A percentile compares a stretch with the other conserved stretches of the same genome.
These are phyloP conservation scores for Smittia aterrima DNA, from an alignment of 2,888 invertebrate species.

Conservation along the genomic window DNA sequence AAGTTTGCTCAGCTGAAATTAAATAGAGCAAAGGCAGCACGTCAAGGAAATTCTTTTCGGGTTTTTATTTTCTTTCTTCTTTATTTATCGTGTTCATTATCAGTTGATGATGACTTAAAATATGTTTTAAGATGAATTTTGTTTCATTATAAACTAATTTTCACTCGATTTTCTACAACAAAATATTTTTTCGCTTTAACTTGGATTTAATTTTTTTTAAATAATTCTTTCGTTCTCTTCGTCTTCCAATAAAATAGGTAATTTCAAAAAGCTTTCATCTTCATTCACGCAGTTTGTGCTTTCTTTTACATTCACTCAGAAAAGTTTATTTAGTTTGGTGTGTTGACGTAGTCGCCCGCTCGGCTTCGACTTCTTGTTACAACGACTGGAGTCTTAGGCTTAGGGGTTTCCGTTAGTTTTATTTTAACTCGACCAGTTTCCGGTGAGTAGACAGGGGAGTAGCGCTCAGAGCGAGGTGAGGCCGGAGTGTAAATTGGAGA, in stretches of 20 bases:
- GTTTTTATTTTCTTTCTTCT: not conserved
- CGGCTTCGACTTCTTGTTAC: constrained; percentile 74
- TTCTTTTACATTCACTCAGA: not conserved
- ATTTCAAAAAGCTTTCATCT: not conserved
- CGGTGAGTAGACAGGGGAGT: constrained; percentile 55
- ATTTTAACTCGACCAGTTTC: constrained; percentile 77
- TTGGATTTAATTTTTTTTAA: not conserved
- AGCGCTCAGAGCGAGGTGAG: constrained; percentile 55
- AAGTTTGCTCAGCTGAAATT: not conserved
- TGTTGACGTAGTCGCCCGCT: constrained; percentile 74
- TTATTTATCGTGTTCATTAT: not conserved
- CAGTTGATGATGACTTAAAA: not conserved
- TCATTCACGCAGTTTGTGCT: not conserved
- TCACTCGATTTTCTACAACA: not conserved
- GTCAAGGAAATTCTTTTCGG: not conserved
- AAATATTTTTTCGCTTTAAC: not conserved
- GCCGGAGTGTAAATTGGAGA: constrained; percentile 57
- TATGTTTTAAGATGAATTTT: constrained; percentile 2
- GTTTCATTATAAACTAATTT: not conserved
- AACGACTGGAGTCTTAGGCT: constrained; percentile 78
- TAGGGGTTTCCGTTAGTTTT: constrained; percentile 71
- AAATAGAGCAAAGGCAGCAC: no score
- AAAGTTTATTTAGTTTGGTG: constrained; percentile 51
- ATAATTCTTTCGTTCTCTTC: not conserved
- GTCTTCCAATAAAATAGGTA: not conserved